phyloP scores from a whole-genome alignment of 2,888 invertebrate genomes.

The Eilema depressum region DNA sequence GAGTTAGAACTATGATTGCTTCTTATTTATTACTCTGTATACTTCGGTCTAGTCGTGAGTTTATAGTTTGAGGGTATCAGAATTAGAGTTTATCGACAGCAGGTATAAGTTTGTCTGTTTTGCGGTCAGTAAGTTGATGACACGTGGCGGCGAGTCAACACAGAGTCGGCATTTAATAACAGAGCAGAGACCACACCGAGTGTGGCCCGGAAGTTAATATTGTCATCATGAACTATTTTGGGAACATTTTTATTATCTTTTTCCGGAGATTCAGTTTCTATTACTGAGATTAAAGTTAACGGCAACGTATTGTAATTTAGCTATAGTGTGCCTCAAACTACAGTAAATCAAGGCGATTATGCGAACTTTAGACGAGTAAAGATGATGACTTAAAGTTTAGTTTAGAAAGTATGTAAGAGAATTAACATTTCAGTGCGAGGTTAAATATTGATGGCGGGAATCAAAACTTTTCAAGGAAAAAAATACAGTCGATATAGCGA shows the following conservation, averaged over 20 bases:
- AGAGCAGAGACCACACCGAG: conserved; percentile 61
- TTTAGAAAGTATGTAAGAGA: neutral
- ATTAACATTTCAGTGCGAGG: too few relatives aligned
- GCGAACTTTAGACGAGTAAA: neutral
- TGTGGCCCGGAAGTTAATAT: conserved; percentile 83
- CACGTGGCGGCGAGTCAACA: conserved; percentile 67
- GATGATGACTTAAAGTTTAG: neutral
- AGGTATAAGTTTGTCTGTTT: conserved; percentile 52
- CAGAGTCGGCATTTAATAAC: conserved; percentile 68
- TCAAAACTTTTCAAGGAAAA: too few relatives aligned
- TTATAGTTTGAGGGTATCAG: conserved; percentile 37
- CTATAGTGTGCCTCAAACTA: conserved; percentile 27
- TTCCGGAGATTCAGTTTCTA: conserved; percentile 64
- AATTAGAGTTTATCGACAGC: conserved; percentile 32
- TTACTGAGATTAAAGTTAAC: conserved; percentile 60
- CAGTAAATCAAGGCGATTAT: conserved; percentile 25
- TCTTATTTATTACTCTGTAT: conserved; percentile 30
- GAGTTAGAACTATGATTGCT: conserved; percentile 63
- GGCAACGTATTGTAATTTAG: conserved; percentile 47
- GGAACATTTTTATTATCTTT: conserved; percentile 69
- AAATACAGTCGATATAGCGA: too few relatives aligned
- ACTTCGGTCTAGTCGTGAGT: conserved; percentile 44
- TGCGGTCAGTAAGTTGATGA: conserved; percentile 67
- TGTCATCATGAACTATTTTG: conserved; percentile 72
- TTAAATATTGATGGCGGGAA: too few relatives aligned